Base-by-base conservation (phyloP, 2,888 invertebrate species). In the Drosophila testacea region DNA sequence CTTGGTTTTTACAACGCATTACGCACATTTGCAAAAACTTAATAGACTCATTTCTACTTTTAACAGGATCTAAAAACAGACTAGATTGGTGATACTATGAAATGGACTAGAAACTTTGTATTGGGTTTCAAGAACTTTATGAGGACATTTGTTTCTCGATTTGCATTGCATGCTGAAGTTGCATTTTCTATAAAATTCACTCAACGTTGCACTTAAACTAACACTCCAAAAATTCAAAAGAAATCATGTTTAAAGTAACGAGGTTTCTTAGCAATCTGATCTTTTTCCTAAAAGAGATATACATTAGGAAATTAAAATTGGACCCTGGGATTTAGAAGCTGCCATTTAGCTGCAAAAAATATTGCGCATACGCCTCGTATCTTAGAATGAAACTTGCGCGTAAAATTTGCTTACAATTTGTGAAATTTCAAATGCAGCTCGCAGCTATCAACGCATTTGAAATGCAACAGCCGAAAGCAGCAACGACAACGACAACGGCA, bases 401-500 rank as follows among this genome's bases (percentile, higher is more conserved):
- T 59, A 42, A 54, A 42, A 66, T 72, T 22, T 55, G 44, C 41
- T 50, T 39, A 65, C 28, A 68, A 77, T 73, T 79, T 73, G 63
- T 59, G 59, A 70, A 67, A 62, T 75, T 67, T 79, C 41, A 48
- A 74, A 63, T 66, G 77, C 68, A 64, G 47, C 41, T 22, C 11
- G 32, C 42, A 11, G 55, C 55, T 39, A 54, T 41, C 50, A 50
- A 63, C 38, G 63, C 73, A 74, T 73, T 80, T 70, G 27, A 81
- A 76, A 81, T 69, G 81, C 77, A 80, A 73, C 74, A 79, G 64
- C 55, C 73, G 60, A 76, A 62, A 59, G 50, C 60, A 62, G n/a
- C 42, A 60, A 16, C 52, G 9, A 60, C 55, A 79, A 57, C 63
- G 62, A 72, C 55, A 51, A 11, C 44, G n/a, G 52, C 60, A 62